Evolutionary conservation across 2,888 invertebrate species (phyloP), one percentile per base, ranked within the genome.

Genomic region (Ochropacha duplaris): DNA sequence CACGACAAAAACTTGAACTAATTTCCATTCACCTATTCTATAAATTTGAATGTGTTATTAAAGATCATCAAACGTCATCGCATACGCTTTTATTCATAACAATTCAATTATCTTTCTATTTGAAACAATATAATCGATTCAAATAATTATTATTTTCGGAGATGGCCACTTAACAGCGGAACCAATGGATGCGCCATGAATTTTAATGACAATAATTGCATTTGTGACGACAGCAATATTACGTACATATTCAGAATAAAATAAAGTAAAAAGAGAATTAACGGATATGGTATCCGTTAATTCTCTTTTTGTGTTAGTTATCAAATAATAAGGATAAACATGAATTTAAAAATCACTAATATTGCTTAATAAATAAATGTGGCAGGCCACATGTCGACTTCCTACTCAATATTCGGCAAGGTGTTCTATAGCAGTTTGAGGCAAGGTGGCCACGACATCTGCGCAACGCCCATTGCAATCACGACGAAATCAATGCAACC

Each of bases 391-490:
- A 71, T 77, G 74, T 60, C 59, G 54, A 67, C 57, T n/a, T n/a
- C n/a, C n/a, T 60, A 73, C 71, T 71, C 59, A 64, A 83, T 79
- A 79, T 83, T 81, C 70, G 74, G 74, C 81, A 86, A 87, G 86
- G 83, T 88, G 84, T 71, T 69, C 59, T 54, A 55, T 55, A 61
- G 59, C 62, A 55, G 58, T 65, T 62, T 68, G 71, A 67, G 57
- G 76, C 81, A 88, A 90, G 88, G 86, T 90, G 90, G 74, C 22
- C 55, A 54, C 55, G 65, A 74, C 91, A 91, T 88, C 90, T 91
- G 92, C 80, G 57, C 54, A 50, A 54, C 58, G 62, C 61, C 71
- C 66, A 60, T 69, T 68, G 72, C 60, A 66, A 65, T 89, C 87
- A 82, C 82, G 69, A 60, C 65, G 50, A 75, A 90, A 90, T 88